Conservation (phyloP, 2,888 invertebrate species). For the Bellardia bayeri region DNA sequence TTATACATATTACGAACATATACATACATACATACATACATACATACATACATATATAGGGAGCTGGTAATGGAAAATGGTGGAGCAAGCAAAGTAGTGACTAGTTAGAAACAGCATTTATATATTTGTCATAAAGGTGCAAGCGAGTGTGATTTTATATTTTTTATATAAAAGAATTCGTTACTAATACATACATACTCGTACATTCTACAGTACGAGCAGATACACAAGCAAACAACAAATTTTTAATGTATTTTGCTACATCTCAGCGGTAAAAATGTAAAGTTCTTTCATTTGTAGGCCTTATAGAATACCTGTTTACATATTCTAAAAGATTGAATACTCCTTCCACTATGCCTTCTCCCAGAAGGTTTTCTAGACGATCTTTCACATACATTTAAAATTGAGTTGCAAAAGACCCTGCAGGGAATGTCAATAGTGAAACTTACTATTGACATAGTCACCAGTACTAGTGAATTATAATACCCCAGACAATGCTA, state of each 20-base stretch:
- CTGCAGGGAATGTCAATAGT: too few species aligned
- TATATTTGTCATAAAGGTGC: conserved; percentile 35
- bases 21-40: not conserved
- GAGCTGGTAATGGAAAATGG: not conserved
- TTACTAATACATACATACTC: conserved; percentile 8
- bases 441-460: too few species aligned
- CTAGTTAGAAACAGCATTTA: not conserved
- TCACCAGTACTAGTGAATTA: too few species aligned
- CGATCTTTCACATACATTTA: too few species aligned
- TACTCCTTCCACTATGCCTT: too few species aligned
- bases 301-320: too few species aligned
- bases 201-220: not conserved
- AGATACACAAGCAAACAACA: conserved; percentile 46
- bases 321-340: too few species aligned
- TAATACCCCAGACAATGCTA: too few species aligned
- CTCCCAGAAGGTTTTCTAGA: too few species aligned
- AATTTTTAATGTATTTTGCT: conserved; percentile 66
- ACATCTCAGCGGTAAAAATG: not conserved
- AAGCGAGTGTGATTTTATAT: conserved; percentile 45
- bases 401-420: too few species aligned
- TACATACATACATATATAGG: not conserved
- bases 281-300: too few species aligned
- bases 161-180: conserved; percentile 2
- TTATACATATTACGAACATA: conserved; percentile 23
- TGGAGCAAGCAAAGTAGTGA: not conserved